These are phyloP conservation scores for Cotesia glomerata DNA, from an alignment of 1,140 invertebrate genomes.

Conservation along the genomic window DNA sequence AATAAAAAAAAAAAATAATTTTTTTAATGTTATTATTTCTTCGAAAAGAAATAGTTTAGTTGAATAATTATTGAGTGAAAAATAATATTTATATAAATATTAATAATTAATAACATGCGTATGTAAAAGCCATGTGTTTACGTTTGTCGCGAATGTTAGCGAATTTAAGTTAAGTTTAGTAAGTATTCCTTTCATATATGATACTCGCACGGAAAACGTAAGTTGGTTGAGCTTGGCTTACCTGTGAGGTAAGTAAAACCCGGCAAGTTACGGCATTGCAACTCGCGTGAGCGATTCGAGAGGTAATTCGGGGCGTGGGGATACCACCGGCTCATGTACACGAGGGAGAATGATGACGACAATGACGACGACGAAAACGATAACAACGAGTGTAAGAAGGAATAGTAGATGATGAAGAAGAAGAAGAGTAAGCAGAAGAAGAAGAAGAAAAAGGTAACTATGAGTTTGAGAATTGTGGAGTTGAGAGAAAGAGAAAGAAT, in stretches of 20 bases:
- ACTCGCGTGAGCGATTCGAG: constrained; percentile 36
- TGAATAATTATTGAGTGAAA: too few relatives aligned
- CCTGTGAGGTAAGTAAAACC: constrained; percentile 63
- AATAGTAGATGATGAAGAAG: not conserved
- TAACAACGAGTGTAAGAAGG: not conserved
- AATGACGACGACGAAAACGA: not conserved
- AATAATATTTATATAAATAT: too few relatives aligned
- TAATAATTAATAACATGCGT: not conserved
- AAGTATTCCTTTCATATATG: constrained; percentile 13
- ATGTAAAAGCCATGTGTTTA: not conserved
- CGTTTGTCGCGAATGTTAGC: not conserved
- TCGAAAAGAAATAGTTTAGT: too few relatives aligned
- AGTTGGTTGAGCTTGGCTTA: constrained; percentile 49
- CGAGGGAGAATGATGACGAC: constrained; percentile 4
- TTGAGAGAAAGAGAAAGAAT: not conserved
- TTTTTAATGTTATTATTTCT: too few relatives aligned
- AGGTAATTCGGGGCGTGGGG: constrained; percentile 4
- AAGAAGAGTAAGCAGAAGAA: not conserved
- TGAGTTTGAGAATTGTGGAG: not conserved
- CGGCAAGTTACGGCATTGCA: constrained; percentile 61
- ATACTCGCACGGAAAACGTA: constrained; percentile 29
- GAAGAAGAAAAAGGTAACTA: not conserved
- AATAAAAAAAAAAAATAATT: too few relatives aligned
- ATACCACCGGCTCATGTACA: not conserved
- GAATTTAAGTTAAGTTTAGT: not conserved